Base-by-base conservation (phyloP, 2,797 vertebrate genomes). In the Notolepis coatsorum region DNA sequence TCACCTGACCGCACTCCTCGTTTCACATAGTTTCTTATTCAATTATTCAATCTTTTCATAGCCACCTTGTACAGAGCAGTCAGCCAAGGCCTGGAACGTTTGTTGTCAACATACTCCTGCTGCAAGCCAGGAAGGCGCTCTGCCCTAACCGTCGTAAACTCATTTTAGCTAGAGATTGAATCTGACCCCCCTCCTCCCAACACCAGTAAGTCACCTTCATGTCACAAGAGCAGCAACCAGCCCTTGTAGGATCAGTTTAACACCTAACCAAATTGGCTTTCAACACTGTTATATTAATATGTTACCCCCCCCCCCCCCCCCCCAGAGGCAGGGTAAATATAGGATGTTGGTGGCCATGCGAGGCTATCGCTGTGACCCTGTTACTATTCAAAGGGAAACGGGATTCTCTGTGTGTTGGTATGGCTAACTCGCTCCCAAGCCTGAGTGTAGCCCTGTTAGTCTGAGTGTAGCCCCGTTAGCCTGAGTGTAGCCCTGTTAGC, bases 331-430 rank as follows among this genome's bases (percentile, higher is more conserved):
- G 73, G 75, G 75, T 90, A 90, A 88, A 88, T 85, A 75, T 81
- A 88, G 77, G 82, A 63, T 50, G 4, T 59, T 38, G 71, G 52
- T n/a, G 61, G 68, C n/a, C n/a, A n/a, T 65, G 68, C 61, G 70
- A 47, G 63, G 60, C 64, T 58, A 61, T 79, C 17, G 63, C 76
- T 74, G 72, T 83, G 79, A 88, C 87, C 75, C 81, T 75, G 82
- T 89, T 89, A 73, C 85, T 89, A 82, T 89, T 84, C 79, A 71
- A 47, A 80, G 79, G 74, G 79, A 79, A 87, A 80, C 76, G 35
- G 66, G 77, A 89, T 82, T 81, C 85, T 10, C 2, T 70, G 80
- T 28, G 4, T 12, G 47, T 37, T 45, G 59, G 61, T 64, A 61
- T 52, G 10, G 45, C 67, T 27, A 46, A 60, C 68, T 77, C 37